Evolutionary conservation across 2,888 invertebrate species (phyloP).

Genomic region (Cryptus viduatorius): DNA sequence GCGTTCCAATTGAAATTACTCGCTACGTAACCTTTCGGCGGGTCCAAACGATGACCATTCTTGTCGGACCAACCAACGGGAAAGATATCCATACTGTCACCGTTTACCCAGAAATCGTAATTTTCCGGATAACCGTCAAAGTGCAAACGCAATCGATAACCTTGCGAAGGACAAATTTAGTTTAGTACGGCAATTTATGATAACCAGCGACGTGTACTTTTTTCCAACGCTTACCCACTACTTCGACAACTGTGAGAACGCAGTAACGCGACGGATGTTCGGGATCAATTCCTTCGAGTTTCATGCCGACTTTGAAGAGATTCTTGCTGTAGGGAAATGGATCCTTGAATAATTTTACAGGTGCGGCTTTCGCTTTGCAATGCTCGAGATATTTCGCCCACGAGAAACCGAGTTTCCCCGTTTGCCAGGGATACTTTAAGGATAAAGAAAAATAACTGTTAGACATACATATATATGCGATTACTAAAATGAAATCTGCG

Average conservation of each 20-base stretch:
- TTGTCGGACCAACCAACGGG: constrained; percentile 97
- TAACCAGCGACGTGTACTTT: not conserved
- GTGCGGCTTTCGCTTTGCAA: constrained; percentile 91
- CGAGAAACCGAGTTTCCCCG: constrained; percentile 90
- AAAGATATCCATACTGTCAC: constrained; percentile 96
- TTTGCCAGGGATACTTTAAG: constrained; percentile 89
- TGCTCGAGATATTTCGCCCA: constrained; percentile 92
- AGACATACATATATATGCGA: constrained; percentile 16
- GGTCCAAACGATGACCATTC: constrained; percentile 91
- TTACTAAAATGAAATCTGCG: not conserved
- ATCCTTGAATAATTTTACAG: constrained; percentile 92
- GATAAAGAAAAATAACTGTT: constrained; percentile 57
- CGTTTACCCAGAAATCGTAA: constrained; percentile 97
- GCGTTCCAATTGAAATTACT: constrained; percentile 92
- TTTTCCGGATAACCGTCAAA: constrained; percentile 96
- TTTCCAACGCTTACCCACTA: constrained; percentile 84
- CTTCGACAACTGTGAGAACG: constrained; percentile 93
- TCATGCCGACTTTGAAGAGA: constrained; percentile 94
- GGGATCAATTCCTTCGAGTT: constrained; percentile 97
- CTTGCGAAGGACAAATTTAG: constrained; percentile 80
- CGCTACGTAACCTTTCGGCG: constrained; percentile 90
- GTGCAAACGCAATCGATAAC: constrained; percentile 93
- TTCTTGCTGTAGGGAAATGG: constrained; percentile 92
- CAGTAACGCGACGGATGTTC: constrained; percentile 95
- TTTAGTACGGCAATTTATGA: constrained; percentile 12